phyloP scores from a whole-genome alignment of 2,113 vertebrate genomes.

The Nothobranchius furzeri region DNA sequence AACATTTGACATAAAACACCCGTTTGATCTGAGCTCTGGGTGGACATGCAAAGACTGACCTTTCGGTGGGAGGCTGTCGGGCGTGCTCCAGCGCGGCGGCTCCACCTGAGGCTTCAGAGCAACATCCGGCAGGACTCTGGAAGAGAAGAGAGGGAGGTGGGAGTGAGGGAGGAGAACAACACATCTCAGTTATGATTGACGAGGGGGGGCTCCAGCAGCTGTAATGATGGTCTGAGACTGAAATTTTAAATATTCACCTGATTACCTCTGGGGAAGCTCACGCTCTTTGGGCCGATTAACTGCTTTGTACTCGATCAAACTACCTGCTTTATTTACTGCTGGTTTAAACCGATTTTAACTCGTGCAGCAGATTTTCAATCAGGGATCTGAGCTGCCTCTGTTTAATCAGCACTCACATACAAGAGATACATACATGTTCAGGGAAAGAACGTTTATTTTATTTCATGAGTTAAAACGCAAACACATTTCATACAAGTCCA shows the following conservation, averaged over 20 bases:
- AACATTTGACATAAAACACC: too few relatives aligned
- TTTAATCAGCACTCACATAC: slow-evolving; percentile 57
- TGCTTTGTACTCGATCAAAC: slow-evolving; percentile 58
- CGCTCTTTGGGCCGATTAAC: slow-evolving; percentile 56
- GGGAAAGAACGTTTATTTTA: slow-evolving; percentile 70
- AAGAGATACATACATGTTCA: slow-evolving; percentile 64
- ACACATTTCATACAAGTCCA: slow-evolving; percentile 58
- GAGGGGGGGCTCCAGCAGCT: slow-evolving; percentile 50
- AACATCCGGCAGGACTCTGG: slow-evolving; percentile 71
- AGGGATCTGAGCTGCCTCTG: slow-evolving; percentile 15
- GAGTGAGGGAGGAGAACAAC: slow-evolving; percentile 71
- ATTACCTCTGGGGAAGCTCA: slow-evolving; percentile 48
- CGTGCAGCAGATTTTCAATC: slow-evolving; percentile 32
- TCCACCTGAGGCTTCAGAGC: slow-evolving; percentile 50
- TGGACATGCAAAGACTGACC: slow-evolving; percentile 31
- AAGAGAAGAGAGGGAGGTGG: slow-evolving; percentile 73
- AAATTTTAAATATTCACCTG: slow-evolving; percentile 74
- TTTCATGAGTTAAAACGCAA: slow-evolving; percentile 69
- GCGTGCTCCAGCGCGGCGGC: slow-evolving; percentile 52
- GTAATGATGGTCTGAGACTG: slow-evolving; percentile 51
- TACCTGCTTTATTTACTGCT: slow-evolving; percentile 6
- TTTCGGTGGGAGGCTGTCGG: slow-evolving; percentile 36
- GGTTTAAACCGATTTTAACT: neutral
- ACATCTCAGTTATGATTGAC: slow-evolving; percentile 70
- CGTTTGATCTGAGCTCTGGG: too few relatives aligned